Percentiles rank a stretch among this genome's conserved stretches.
Conservation (phyloP, 2,888 invertebrate species). For the Stenodera caucasica region DNA sequence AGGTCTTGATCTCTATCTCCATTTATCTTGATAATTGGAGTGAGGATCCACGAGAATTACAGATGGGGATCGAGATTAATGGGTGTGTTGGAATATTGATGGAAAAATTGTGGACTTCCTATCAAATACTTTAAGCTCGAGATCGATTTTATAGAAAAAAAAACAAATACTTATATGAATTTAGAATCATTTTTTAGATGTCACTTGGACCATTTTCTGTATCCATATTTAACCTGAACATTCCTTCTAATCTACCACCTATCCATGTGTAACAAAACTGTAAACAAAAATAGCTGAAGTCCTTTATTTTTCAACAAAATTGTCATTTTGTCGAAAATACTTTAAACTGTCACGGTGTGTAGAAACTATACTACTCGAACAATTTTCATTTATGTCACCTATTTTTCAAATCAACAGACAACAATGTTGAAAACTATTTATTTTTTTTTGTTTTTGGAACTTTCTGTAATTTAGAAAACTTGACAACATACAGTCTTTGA, state of each 20-base stretch:
- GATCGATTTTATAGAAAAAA: too few species aligned
- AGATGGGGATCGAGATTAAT: too few species aligned
- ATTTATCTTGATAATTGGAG: too few species aligned
- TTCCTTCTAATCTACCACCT: neutral
- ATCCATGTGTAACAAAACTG: too few species aligned
- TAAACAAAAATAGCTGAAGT: neutral
- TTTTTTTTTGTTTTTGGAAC: neutral
- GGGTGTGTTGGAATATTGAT: too few species aligned
- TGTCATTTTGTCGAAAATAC: neutral
- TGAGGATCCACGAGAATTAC: too few species aligned
- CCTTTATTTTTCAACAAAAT: neutral
- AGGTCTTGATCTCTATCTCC: too few species aligned
- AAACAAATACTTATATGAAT: too few species aligned
- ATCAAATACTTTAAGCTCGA: too few species aligned
- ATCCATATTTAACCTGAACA: neutral
- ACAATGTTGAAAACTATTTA: neutral
- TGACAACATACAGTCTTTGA: constrained; percentile 19
- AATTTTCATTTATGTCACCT: constrained; percentile 1
- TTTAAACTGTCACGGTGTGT: neutral
- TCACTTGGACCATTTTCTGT: neutral
- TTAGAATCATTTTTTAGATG: too few species aligned
- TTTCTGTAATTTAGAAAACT: neutral
- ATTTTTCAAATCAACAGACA: constrained; percentile 5
- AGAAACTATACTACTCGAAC: neutral
- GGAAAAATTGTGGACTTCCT: too few species aligned